Evolutionary conservation across 1,140 invertebrate species (phyloP), one percentile per base, ranked within the genome.

Genomic region (Euwallacea fornicatus): DNA sequence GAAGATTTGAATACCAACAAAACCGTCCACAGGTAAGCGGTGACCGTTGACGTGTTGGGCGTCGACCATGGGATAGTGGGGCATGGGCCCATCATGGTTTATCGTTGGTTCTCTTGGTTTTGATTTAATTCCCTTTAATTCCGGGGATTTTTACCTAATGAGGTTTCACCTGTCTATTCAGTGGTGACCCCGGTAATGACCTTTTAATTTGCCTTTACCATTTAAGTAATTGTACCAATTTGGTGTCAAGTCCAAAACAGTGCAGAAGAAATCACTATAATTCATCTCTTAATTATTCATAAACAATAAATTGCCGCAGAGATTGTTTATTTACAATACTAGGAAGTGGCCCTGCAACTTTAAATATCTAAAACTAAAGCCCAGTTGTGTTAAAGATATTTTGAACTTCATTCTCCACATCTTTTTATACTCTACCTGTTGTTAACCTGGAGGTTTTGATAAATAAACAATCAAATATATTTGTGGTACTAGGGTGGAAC

Each of bases 1-100:
- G 9, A 3, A 50, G 21, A n/a, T 50, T 50, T 50, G 46, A 69
- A 69, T 53, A 69, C 58, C 59, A 69, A 69, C 60, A 69, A 69
- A 61, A 7, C 43, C 33, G 46, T 63, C 13, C 58, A 68, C 67
- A 69, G 67, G 67, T 69, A 69, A 69, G 67, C 47, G 21, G 10
- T 69, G 67, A 69, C 67, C 59, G 67, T 69, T 69, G 67, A 69
- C 67, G 67, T 69, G 60, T 69, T 69, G 67, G 67, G 67, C 67
- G 67, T 69, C 67, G 47, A 63, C 67, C 67, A 69, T 69, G 10
- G 10, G 41, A 41, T 56, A 16, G 42, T 21, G 44, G 44, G 55
- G 56, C 59, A 69, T 62, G 65, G 65, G 55, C 9, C 59, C 59
- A 61, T 50, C 66, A 68, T 68, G 66, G 66, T 56, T n/a, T 41